Evolutionary conservation across 2,888 invertebrate species (phyloP), one percentile per base, ranked within the genome.

Genomic region (Trachelus troglodyta): DNA sequence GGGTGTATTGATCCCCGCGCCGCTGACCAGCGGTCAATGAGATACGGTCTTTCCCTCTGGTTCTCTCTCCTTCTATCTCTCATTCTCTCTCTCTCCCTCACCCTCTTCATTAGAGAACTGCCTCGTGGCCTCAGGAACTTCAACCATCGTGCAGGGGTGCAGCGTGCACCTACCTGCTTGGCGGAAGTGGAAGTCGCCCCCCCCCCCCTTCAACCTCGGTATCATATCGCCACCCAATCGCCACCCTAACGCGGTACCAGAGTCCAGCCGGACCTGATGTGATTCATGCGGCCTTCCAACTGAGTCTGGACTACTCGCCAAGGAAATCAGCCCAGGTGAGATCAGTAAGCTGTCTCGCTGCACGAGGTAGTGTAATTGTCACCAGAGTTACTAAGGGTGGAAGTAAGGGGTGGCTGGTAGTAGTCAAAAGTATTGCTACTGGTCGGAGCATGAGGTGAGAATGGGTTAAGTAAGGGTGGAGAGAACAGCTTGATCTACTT

Each of bases 1-100:
- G 73, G 75, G 82, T 84, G 87, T 88, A 88, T 88, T 85, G 88
- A 88, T 88, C 88, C 88, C 85, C 83, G 79, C 79, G 82, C 82
- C 81, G 83, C 89, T 89, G 90, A 90, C 90, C 90, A 88, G 85
- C 90, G 91, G 90, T 91, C 90, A 91, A 91, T 91, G 90, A 91
- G 90, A 91, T 90, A 91, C 91, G 89, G 90, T 87, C 86, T 89
- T 85, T 86, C 85, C 87, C 85, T 85, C 75, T 69, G 69, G 74
- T 33, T 35, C 74, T 34, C 79, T 33, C 77, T 74, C 68, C 74
- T 75, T 77, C 69, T 33, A 9, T 31, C 69, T 71, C 35, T 78
- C 74, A n/a, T 69, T 79, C 69, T 75, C 69, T n/a, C 35, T 68
- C 75, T 69, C 40, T 12, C 37, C 3, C 4, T 40, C 40, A 2